Base-by-base conservation (phyloP, 2,113 vertebrate species). In the Heptranchias perlo region DNA sequence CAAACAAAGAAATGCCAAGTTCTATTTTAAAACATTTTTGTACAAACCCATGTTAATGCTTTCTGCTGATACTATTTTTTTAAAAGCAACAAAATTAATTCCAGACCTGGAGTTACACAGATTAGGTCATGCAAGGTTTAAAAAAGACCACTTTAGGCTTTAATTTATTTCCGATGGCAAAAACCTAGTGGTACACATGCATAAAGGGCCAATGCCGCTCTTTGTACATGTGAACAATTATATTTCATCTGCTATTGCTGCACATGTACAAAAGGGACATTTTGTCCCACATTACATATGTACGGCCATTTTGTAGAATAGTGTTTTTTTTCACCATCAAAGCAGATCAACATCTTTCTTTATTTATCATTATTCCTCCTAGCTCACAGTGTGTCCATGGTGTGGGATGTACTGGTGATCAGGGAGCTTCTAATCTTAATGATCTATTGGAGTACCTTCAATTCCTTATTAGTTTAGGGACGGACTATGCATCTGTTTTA, bases 1-100 rank as follows among this genome's bases (percentile, higher is more conserved):
- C 35, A 61, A 91, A 35, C 76, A 91, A 61, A 61, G 14, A 18
- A 35, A 92, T 92, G 54, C 35, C 52, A 58, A 92, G 87, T n/a
- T 58, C 87, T 92, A 61, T 92, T 61, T 92, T 92, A n/a, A 58
- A 58, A 61, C n/a, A 92, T 92, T 58, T 35, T 92, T 58, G 54
- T n/a, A 13, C 16, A 58, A 92, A 58, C 35, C 87, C 54, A 92
- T 61, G 25, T 54, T 18, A 91, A 91, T 31, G 4, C 54, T 35
- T 61, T 61, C 25, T 28, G 21, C 23, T 87, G 14, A 87, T 52
- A 87, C 44, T 25, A 11, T 52, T 58, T 86, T 61, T 92, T 1
- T n/a, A 39, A 92, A 92, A 92, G 52, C 54, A 92, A 31, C 87
- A 92, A 92, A 61, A 92, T 92, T 35, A 92, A 92, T 92, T 92